These are phyloP conservation scores for Propithecus deckenii DNA, from an alignment of 2,797 vertebrate genomes.

Conservation along the genomic window DNA sequence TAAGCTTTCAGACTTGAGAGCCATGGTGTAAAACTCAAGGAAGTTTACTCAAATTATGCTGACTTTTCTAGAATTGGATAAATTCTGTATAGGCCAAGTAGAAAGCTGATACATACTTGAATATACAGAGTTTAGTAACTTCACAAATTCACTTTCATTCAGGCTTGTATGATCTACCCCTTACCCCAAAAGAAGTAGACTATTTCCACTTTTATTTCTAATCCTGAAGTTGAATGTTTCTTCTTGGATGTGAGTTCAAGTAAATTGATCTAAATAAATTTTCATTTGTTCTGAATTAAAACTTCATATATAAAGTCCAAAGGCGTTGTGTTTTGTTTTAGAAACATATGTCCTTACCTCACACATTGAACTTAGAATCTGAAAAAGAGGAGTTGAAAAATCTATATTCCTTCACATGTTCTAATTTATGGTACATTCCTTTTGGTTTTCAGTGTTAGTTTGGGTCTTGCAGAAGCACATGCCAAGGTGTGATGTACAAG, in stretches of 20 bases:
- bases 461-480: slow-evolving; percentile 24
- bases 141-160: slow-evolving; percentile 44
- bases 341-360: neutral
- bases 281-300: slow-evolving; percentile 74
- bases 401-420: neutral
- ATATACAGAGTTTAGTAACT: slow-evolving; percentile 52
- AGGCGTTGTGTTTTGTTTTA: slow-evolving; percentile 47
- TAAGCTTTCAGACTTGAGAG: slow-evolving; percentile 67
- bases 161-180: slow-evolving; percentile 36
- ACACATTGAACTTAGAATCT: neutral
- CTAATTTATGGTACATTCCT: neutral
- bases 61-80: slow-evolving; percentile 77
- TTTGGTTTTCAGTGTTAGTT: neutral
- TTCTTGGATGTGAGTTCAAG: slow-evolving; percentile 56
- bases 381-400: neutral
- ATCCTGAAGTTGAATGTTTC: slow-evolving; percentile 54
- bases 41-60: slow-evolving; percentile 79
- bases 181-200: slow-evolving; percentile 12
- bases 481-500: neutral
- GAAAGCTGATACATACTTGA: slow-evolving; percentile 71
- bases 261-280: slow-evolving; percentile 61
- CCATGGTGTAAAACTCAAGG: slow-evolving; percentile 80
- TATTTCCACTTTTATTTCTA: slow-evolving; percentile 60
- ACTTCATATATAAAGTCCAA: slow-evolving; percentile 62
- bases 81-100: slow-evolving; percentile 70